A percentile compares a stretch with the other conserved stretches of the same genome.
Evolutionary conservation across 37 sponge, comb jelly and placozoan species (phyloP).

Genomic region (Axinella damicornis): DNA sequence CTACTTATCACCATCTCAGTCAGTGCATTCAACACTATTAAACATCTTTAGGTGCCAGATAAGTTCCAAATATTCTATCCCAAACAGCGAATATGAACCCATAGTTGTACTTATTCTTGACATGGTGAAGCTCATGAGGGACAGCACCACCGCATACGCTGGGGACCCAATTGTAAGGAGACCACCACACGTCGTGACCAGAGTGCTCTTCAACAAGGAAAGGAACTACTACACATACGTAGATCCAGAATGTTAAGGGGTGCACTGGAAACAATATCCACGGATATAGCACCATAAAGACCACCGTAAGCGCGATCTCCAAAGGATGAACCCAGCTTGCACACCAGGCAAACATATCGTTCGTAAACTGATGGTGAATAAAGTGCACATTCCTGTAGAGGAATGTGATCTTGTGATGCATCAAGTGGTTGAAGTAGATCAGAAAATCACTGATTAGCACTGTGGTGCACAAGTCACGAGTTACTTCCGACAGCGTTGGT

Average conservation of each 20-base stretch:
- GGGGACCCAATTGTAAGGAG: slow-evolving; percentile 9
- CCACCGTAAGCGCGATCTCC: neutral
- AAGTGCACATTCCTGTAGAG: slow-evolving; percentile 20
- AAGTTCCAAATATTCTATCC: slow-evolving; percentile 35
- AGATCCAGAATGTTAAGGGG: slow-evolving; percentile 11
- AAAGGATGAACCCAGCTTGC: slow-evolving; percentile 36
- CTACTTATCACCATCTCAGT: neutral
- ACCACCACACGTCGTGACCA: slow-evolving; percentile 30
- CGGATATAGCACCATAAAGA: slow-evolving; percentile 14
- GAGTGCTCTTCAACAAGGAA: slow-evolving; percentile 34
- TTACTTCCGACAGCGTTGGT: slow-evolving; percentile 17
- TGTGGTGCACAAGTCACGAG: neutral
- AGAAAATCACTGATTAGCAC: slow-evolving; percentile 27
- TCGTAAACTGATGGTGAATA: slow-evolving; percentile 26
- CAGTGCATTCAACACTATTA: neutral
- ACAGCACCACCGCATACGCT: slow-evolving; percentile 33
- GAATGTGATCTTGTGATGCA: slow-evolving; percentile 13
- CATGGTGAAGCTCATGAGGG: slow-evolving; percentile 28
- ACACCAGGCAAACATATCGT: slow-evolving; percentile 18
- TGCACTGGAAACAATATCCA: slow-evolving; percentile 4
- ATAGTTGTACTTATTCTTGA: slow-evolving; percentile 21
- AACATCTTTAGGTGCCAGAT: neutral
- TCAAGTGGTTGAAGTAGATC: slow-evolving; percentile 19
- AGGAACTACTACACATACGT: neutral
- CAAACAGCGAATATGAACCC: slow-evolving; percentile 24